Base-by-base conservation (phyloP, 1,140 invertebrate species). In the Tetramorium simillimum region DNA sequence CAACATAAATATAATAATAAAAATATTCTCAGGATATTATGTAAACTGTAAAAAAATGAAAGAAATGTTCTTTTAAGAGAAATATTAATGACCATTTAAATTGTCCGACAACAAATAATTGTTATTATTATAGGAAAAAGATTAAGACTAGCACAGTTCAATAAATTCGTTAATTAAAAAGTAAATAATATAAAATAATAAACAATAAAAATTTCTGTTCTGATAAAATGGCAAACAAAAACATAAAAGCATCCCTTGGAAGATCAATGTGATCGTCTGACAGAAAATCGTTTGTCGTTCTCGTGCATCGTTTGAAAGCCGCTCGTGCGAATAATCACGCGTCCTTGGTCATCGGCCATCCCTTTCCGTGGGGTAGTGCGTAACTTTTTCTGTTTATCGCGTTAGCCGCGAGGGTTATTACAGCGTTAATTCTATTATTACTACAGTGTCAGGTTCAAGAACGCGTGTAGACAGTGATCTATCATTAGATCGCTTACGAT, bases 391-490 rank as follows among this genome's bases (percentile, higher is more conserved):
- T 37, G 51, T 80, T 67, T 56, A 60, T 62, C 51, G 49, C 14
- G n/a, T 70, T 81, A 63, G 43, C 28, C n/a, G 37, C 43, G 60
- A 77, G 65, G 65, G 70, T 90, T 86, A 82, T 88, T 82, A 90
- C 75, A 77, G 77, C 70, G 51, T 84, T 56, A 76, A 90, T 90
- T 90, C 89, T 90, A 90, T 90, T 91, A 91, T 91, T 91, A 91
- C 43, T 84, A 85, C 65, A 37, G n/a, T 56, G 12, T 73, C 89
- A 91, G 77, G 90, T 91, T 91, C 90, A 91, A 91, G 90, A 78
- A 70, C 67, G 69, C 49, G 65, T 53, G 67, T 56, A 78, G 69
- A 85, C 14, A 33, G 58, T 51, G 60, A 88, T 91, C 89, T 91
- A 91, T 91, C 87, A 91, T 90, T 91, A 90, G 89, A 89, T 80